Evolutionary conservation across 2,797 vertebrate species (phyloP), one percentile per base, ranked within the genome.

Genomic region (Discoglossus pictus): DNA sequence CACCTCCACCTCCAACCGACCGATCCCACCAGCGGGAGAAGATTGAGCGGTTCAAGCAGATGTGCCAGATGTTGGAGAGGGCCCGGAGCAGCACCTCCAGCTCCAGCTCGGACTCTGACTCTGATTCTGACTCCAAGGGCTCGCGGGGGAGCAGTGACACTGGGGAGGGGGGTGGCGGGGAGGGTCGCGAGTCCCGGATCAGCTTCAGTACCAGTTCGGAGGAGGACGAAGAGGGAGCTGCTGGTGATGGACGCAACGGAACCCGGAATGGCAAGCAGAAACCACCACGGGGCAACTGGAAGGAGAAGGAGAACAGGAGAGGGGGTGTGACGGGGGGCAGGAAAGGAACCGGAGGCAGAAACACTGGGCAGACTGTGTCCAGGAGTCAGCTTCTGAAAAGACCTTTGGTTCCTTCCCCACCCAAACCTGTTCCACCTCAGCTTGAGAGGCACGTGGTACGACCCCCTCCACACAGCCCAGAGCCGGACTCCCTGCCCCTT

Each of bases 361-460:
- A 69, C 78, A 59, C 68, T 35, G 79, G 80, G 65, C 84, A 25
- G 83, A 78, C 15, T 77, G 79, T 84, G 7, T 78, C 87, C 0
- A 87, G 89, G 58, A 90, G 87, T 7, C 89, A 90, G 62, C 72
- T 92, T 74, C 80, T 93, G 78, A 89, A 89, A 65, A 90, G 93
- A 16, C 91, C 92, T 0, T 84, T 93, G 3, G 90, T 93, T 53
- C 92, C 92, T 13, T 93, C 93, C 0, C 92, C 93, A 0, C 93
- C 93, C 1, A 83, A 89, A 4, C 92, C 93, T 1, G 75, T 92
- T 11, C 59, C 67, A 42, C 40, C 55, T 13, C 94, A 94, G 80
- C 90, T 96, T 90, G 94, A 94, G 82, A 73, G 94, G 2, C 94
- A 96, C 51, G 84, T 96, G 78, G 91, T 96, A 53, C 88, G 92